Evolutionary conservation across 53 echinoderm and acorn worm species (phyloP), one percentile per base, ranked within the genome.

Genomic region (Echinometra lucunter): DNA sequence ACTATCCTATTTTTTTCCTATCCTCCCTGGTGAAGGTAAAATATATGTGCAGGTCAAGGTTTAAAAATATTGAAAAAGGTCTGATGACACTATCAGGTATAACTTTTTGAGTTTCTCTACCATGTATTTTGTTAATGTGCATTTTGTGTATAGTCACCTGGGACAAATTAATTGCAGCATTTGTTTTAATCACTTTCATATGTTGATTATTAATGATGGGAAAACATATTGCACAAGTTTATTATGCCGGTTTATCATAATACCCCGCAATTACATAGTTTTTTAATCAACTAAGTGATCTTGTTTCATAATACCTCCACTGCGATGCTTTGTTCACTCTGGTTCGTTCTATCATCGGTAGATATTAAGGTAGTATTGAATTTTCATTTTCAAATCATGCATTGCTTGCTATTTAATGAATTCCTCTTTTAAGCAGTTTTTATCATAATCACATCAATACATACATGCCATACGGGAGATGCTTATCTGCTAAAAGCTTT

Each of bases 391-490:
- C 85, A 47, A 47, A 83, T 83, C 37, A 83, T 75, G 23, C 78
- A 78, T 49, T 15, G 13, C 85, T 47, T 49, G 30, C 28, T n/a
- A 85, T 85, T 85, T 85, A 47, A 85, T 49, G 49, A 85, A 85
- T 85, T 45, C 53, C 28, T 85, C 85, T 49, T 49, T 85, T 85
- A 37, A 85, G 49, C 85, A 85, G 85, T 30, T 30, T n/a, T 49
- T 85, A 81, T 81, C 35, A 74, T 74, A 81, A 81, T 85, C 85
- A 85, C 16, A 10, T 30, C 47, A 85, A 16, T 85, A 27, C 28
- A 27, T 28, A 85, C n/a, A n/a, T n/a, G 49, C 47, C 49, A 85
- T 49, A 85, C 37, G 45, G 85, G 85, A 28, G 28, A 85, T 47
- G 53, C 85, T 13, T 47, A 28, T 47, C 53, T 10, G 45, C n/a